Evolutionary conservation across 2,113 vertebrate species (phyloP).

Genomic region (Rhea pennata): DNA sequence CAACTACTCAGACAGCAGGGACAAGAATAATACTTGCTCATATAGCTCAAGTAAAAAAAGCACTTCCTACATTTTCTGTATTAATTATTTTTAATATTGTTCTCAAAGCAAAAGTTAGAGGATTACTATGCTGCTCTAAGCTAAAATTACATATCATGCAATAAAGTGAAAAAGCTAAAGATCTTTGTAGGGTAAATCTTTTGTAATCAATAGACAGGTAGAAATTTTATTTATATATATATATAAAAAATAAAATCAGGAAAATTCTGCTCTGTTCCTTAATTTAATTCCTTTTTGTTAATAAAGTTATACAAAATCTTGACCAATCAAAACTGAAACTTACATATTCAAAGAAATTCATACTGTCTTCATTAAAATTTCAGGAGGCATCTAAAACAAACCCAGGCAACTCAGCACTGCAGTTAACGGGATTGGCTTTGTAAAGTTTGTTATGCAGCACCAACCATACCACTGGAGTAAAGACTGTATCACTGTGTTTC

Average conservation of each 20-base stretch:
- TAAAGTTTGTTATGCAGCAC: background rate
- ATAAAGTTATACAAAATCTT: background rate
- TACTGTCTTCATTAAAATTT: background rate
- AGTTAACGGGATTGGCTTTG: background rate
- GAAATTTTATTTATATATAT: background rate
- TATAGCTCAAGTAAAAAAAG: background rate
- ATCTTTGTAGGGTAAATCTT: background rate
- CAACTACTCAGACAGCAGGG: background rate
- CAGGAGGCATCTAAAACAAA: background rate
- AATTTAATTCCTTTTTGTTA: background rate
- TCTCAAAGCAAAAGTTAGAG: background rate
- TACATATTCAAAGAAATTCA: background rate
- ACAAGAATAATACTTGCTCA: background rate
- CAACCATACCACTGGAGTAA: background rate
- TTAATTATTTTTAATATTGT: background rate
- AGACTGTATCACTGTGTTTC: background rate
- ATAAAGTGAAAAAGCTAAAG: background rate
- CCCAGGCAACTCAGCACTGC: background rate
- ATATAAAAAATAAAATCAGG: background rate
- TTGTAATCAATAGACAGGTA: background rate
- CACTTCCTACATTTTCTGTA: background rate
- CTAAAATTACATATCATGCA: background rate
- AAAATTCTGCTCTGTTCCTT: background rate
- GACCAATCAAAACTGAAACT: background rate
- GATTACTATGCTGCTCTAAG: background rate